These are phyloP conservation scores for Spea bombifrons DNA, from an alignment of 2,113 vertebrate genomes.

Conservation along the genomic window DNA sequence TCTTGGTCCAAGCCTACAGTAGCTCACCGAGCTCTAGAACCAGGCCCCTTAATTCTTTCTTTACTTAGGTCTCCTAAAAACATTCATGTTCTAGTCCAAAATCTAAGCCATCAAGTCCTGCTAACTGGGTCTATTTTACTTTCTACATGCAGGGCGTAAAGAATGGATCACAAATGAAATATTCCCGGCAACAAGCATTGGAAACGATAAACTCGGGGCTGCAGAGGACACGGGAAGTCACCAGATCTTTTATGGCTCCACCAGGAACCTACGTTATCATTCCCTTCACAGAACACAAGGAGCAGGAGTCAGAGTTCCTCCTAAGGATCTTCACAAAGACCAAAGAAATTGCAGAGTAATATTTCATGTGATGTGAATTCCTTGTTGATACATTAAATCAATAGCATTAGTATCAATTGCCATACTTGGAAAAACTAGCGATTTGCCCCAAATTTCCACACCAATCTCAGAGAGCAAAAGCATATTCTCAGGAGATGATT, in stretches of 20 bases:
- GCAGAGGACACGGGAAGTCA: conserved; percentile 51
- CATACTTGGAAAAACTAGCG: too few species aligned
- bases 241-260: conserved; percentile 46
- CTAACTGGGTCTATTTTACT: neutral
- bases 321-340: conserved; percentile 63
- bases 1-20: too few species aligned
- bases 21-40: too few species aligned
- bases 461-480: too few species aligned
- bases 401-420: too few species aligned
- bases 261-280: conserved; percentile 59
- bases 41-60: too few species aligned
- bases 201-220: conserved; percentile 34
- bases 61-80: too few species aligned
- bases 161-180: conserved; percentile 14
- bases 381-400: too few species aligned
- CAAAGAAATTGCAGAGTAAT: conserved; percentile 34
- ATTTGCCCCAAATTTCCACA: too few species aligned
- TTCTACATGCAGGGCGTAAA: conserved; percentile 18
- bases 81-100: too few species aligned
- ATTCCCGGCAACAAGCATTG: conserved; percentile 14
- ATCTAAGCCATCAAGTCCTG: too few species aligned
- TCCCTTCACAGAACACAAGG: conserved; percentile 19
- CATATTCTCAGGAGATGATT: too few species aligned
- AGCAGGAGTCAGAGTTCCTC: conserved; percentile 57
- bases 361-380: neutral